Percentiles rank a stretch among this genome's conserved stretches.
These are phyloP conservation scores for Xyrauchen texanus DNA, from an alignment of 2,113 vertebrate species.

Conservation along the genomic window DNA sequence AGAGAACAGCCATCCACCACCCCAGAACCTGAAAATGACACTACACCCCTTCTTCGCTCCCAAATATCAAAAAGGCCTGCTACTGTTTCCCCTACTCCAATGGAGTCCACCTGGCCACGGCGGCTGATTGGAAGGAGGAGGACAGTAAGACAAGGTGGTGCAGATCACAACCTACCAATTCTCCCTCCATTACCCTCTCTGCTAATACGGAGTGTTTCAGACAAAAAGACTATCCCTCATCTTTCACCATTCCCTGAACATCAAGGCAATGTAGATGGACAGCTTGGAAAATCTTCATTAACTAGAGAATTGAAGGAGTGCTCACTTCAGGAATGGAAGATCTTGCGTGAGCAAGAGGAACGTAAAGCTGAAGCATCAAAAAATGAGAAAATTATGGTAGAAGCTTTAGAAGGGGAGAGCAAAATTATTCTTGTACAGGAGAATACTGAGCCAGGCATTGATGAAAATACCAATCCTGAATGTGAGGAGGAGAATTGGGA, in stretches of 20 bases:
- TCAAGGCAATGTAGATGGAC: conserved; percentile 60
- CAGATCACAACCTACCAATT: conserved; percentile 77
- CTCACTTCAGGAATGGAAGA: conserved; percentile 74
- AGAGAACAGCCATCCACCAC: conserved; percentile 29
- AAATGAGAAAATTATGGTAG: conserved; percentile 42
- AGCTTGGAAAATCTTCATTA: conserved; percentile 66
- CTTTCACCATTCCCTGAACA: conserved; percentile 68
- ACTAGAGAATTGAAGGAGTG: conserved; percentile 74
- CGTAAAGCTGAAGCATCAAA: conserved; percentile 33
- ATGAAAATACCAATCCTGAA: conserved; percentile 43
- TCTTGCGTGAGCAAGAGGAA: conserved; percentile 67
- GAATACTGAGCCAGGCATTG: conserved; percentile 28
- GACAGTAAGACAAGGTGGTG: conserved; percentile 78
- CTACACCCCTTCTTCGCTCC: conserved; percentile 67
- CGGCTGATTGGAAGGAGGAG: conserved; percentile 74
- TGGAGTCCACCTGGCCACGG: conserved; percentile 78
- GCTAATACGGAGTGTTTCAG: conserved; percentile 63
- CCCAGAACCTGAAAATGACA: conserved; percentile 69
- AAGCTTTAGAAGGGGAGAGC: conserved; percentile 37
- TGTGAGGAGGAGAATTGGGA: conserved; percentile 68
- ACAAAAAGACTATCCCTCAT: conserved; percentile 67
- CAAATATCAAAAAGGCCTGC: conserved; percentile 64
- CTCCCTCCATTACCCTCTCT: conserved; percentile 77
- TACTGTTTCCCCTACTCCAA: conserved; percentile 61
- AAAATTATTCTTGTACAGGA: conserved; percentile 48